Conservation (phyloP, 1,140 invertebrate genomes). For the Coptotermes formosanus region DNA sequence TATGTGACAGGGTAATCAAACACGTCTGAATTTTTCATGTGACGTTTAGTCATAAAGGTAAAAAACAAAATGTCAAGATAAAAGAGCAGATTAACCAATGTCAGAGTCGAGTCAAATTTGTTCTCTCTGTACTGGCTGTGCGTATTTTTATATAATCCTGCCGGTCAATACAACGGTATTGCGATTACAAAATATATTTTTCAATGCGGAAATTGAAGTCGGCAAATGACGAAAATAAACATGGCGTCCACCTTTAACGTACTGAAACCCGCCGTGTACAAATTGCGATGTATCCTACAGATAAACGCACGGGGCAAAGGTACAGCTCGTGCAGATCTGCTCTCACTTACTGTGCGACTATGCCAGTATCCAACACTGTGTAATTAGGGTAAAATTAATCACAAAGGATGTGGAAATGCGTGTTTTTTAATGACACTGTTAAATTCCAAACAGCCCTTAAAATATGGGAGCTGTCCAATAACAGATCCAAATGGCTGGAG, state of each 20-base stretch:
- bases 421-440: too few relatives aligned
- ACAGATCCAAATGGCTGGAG: too few relatives aligned
- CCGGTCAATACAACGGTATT: background rate
- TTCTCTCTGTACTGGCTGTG: background rate
- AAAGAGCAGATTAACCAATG: constrained; percentile 2
- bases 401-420: too few relatives aligned
- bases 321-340: too few relatives aligned
- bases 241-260: background rate
- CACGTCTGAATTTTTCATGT: background rate
- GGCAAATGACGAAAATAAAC: background rate
- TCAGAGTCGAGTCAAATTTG: background rate
- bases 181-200: background rate
- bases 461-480: too few relatives aligned
- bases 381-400: too few relatives aligned
- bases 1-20: constrained; percentile 9
- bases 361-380: too few relatives aligned
- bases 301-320: too few relatives aligned
- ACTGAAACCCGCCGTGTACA: too few relatives aligned
- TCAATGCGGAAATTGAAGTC: background rate
- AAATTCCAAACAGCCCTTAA: too few relatives aligned
- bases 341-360: too few relatives aligned
- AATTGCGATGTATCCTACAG: too few relatives aligned
- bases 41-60: background rate
- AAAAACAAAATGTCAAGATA: constrained; percentile 6
- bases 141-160: background rate